Conservation (phyloP, 2,797 vertebrate species). For the Sus cebifrons region DNA sequence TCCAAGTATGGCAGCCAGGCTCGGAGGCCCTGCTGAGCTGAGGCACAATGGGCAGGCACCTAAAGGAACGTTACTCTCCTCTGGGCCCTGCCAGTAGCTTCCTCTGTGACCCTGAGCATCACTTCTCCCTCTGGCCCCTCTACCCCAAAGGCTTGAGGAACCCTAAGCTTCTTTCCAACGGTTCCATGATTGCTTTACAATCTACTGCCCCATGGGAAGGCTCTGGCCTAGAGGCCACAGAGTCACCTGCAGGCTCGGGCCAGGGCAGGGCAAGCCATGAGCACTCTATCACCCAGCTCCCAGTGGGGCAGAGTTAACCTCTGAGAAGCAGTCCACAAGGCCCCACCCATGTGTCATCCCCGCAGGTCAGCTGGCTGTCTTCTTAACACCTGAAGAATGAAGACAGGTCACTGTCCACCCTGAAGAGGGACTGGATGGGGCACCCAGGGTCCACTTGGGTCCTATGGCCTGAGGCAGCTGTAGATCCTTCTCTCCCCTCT, state of each 20-base stretch:
- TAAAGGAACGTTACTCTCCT: not conserved
- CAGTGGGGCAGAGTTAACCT: not conserved
- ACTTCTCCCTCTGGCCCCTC: not conserved
- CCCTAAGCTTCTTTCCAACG: not conserved
- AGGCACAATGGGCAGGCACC: not conserved
- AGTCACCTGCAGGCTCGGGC: not conserved
- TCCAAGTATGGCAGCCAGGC: not conserved
- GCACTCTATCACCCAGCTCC: not conserved
- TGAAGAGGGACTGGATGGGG: not conserved
- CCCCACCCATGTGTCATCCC: not conserved
- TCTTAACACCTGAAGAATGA: conserved; percentile 1
- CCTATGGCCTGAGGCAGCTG: conserved; percentile 4
- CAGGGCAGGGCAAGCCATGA: not conserved
- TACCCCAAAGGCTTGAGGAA: conserved; percentile 35
- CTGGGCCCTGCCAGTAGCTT: not conserved
- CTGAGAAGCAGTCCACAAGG: not conserved
- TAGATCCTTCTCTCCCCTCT: conserved; percentile 3
- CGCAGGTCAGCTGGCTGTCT: not conserved
- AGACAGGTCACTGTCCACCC: conserved; percentile 9
- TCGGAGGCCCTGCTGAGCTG: no score
- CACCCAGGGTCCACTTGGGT: not conserved
- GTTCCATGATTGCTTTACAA: conserved; percentile 50
- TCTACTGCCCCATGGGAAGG: not conserved
- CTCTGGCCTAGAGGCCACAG: not conserved
- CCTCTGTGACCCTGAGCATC: not conserved